Conservation (phyloP, 2,113 vertebrate species). For the Pedionomus torquatus region DNA sequence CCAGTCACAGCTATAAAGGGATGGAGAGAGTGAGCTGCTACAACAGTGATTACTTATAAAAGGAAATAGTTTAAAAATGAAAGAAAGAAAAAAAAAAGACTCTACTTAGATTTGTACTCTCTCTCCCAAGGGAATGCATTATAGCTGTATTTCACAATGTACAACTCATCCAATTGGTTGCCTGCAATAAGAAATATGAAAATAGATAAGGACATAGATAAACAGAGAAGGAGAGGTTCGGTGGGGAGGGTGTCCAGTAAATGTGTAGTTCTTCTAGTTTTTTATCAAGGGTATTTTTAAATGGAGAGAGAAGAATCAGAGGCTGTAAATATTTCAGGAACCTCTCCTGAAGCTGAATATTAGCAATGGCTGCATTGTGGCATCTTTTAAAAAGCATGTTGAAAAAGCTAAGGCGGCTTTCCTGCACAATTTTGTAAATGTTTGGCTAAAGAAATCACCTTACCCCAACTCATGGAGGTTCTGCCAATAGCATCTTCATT, state of each 20-base stretch:
- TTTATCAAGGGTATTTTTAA: constrained; percentile 46
- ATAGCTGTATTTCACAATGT: not conserved
- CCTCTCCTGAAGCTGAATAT: constrained; percentile 18
- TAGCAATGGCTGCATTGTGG: not conserved
- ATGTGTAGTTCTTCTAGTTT: not conserved
- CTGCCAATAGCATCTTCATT: constrained; percentile 44
- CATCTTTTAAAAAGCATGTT: not conserved
- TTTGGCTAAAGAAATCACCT: constrained; percentile 42
- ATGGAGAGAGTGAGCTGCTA: not conserved
- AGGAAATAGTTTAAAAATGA: not conserved
- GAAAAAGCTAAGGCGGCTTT: constrained; percentile 3
- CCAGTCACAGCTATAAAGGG: not conserved
- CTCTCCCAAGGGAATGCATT: not conserved
- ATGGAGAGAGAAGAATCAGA: not conserved
- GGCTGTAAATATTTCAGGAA: constrained; percentile 29
- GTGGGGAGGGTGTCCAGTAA: not conserved
- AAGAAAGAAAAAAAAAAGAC: not conserved
- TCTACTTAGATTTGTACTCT: not conserved
- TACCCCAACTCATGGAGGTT: constrained; percentile 9
- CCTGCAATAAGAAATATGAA: not conserved
- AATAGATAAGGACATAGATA: not conserved
- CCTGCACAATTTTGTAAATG: not conserved
- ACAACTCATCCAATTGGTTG: not conserved
- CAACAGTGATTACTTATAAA: not conserved
- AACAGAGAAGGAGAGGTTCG: not conserved